Evolutionary conservation across 2,888 invertebrate species (phyloP).

Genomic region (Polyploca ridens): DNA sequence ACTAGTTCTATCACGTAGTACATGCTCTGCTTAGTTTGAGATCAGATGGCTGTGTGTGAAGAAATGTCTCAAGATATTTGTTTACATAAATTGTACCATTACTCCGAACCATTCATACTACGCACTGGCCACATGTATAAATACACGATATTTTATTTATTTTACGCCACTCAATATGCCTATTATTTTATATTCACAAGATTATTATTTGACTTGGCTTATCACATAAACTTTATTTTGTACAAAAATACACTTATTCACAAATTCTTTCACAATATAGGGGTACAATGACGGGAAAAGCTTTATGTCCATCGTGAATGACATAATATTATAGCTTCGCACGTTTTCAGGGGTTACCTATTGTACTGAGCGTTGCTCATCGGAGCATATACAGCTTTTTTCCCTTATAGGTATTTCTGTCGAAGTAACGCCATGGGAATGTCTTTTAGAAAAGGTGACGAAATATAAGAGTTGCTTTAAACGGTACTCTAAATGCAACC

Average conservation of each 20-base stretch:
- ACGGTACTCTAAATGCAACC: not conserved
- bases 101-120: no score
- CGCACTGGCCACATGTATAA: no score
- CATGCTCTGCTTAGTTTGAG: no score
- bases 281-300: not conserved
- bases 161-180: no score
- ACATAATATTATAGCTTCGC: conserved; percentile 1
- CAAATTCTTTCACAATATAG: not conserved
- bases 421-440: not conserved
- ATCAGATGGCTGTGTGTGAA: no score
- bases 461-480: not conserved
- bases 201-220: not conserved
- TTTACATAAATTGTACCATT: no score
- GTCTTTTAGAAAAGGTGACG: not conserved
- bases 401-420: not conserved
- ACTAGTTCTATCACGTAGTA: no score
- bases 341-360: not conserved
- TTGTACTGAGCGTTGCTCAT: not conserved
- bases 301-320: not conserved
- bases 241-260: not conserved
- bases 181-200: no score
- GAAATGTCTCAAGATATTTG: no score
- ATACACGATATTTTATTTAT: no score
- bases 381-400: conserved; percentile 2
- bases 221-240: not conserved